A percentile compares a stretch with the other conserved stretches of the same genome.
Evolutionary conservation across 2,888 invertebrate species (phyloP).

Genomic region (Dorcus hopei): DNA sequence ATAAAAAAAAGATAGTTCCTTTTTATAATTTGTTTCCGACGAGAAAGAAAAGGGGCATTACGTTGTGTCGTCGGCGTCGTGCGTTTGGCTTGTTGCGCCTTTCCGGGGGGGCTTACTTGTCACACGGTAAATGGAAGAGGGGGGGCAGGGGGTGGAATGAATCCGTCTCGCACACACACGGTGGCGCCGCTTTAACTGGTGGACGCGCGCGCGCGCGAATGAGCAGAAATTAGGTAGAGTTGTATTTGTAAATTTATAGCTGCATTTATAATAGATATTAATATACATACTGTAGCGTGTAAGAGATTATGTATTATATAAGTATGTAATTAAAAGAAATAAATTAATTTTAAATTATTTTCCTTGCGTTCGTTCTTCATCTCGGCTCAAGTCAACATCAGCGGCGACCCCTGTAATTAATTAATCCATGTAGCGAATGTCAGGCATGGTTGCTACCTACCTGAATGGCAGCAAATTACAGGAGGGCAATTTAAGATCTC

Average conservation of each 20-base stretch:
- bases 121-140: too few species aligned
- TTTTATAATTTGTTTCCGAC: not conserved
- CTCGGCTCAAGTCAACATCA: too few species aligned
- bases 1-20: slow-evolving; percentile 1
- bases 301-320: slow-evolving; percentile 11
- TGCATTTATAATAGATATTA: slow-evolving; percentile 13
- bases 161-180: too few species aligned
- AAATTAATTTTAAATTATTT: slow-evolving; percentile 8
- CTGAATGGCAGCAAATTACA: too few species aligned
- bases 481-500: too few species aligned
- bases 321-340: slow-evolving; percentile 7
- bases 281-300: slow-evolving; percentile 7
- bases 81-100: not conserved
- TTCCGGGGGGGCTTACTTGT: too few species aligned
- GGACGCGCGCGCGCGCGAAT: not conserved
- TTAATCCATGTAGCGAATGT: too few species aligned
- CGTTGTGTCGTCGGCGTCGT: not conserved
- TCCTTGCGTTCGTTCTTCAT: not conserved
- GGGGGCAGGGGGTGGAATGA: too few species aligned
- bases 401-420: too few species aligned
- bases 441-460: too few species aligned
- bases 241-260: slow-evolving; percentile 18
- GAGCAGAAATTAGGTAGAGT: not conserved
- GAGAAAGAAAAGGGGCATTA: not conserved
- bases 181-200: not conserved